These are phyloP conservation scores for Bolinopsis microptera DNA, from an alignment of 37 sponge, comb jelly and placozoan species.

Conservation along the genomic window DNA sequence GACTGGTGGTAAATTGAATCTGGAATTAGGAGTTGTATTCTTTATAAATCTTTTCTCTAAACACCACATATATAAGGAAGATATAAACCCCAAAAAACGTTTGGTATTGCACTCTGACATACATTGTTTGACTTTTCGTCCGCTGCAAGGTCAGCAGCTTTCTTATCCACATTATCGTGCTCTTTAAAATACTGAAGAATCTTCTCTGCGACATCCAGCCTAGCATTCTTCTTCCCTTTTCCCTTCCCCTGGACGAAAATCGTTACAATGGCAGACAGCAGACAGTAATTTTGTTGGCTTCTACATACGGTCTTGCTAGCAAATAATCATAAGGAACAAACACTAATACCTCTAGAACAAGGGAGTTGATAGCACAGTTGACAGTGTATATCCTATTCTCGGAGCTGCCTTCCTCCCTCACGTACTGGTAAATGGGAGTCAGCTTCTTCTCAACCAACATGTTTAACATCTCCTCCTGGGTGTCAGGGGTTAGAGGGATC, in stretches of 20 bases:
- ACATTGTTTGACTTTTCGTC: not conserved
- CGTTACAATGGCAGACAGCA: too few species aligned
- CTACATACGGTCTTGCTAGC: too few species aligned
- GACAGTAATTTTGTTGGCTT: too few species aligned
- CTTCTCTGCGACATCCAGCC: not conserved
- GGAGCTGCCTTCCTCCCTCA: not conserved
- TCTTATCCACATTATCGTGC: not conserved
- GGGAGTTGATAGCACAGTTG: not conserved
- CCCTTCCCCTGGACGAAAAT: conserved; percentile 23
- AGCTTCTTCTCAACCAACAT: conserved; percentile 24
- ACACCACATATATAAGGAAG: too few species aligned
- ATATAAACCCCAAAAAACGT: too few species aligned
- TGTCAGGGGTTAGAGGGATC: too few species aligned
- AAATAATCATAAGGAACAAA: too few species aligned
- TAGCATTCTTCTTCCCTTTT: conserved; percentile 14
- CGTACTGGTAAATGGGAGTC: conserved; percentile 16
- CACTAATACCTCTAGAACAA: not conserved
- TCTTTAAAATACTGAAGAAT: conserved; percentile 25
- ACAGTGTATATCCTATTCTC: conserved; percentile 27
- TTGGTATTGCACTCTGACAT: too few species aligned
- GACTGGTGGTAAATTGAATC: not conserved
- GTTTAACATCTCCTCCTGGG: not conserved
- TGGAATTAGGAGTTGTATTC: not conserved
- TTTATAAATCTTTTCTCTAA: not conserved
- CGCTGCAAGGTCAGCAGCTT: not conserved